A percentile compares a stretch with the other conserved stretches of the same genome.
Conservation (phyloP, 2,113 vertebrate species). For the Pycnonotus jocosus region DNA sequence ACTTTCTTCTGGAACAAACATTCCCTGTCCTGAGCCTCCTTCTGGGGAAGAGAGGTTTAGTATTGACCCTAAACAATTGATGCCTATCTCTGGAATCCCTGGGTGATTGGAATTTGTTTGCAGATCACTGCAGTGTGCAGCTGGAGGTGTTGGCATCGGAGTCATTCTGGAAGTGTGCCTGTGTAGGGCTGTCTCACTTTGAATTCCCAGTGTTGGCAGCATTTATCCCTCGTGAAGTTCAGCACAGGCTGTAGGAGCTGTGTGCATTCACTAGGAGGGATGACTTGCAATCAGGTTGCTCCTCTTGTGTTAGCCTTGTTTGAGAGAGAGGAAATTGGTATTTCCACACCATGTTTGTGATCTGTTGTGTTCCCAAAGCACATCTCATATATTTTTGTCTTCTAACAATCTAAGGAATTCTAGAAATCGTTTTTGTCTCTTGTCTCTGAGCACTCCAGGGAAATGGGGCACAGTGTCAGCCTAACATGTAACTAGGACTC, state of each 20-base stretch:
- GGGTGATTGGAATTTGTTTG: neutral
- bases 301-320: neutral
- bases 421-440: neutral
- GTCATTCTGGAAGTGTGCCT: neutral
- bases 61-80: neutral
- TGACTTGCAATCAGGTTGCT: neutral
- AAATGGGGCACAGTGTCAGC: neutral
- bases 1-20: neutral
- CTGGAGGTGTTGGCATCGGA: neutral
- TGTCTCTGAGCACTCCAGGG: neutral
- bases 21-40: neutral
- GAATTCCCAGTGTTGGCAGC: neutral
- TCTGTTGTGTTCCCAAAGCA: rapidly evolving
- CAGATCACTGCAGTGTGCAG: rapidly evolving
- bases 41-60: neutral
- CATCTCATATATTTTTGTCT: neutral
- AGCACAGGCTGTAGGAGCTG: neutral
- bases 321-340: neutral
- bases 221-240: neutral
- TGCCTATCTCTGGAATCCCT: neutral
- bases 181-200: neutral
- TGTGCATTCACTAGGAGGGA: rapidly evolving
- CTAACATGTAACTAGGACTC: neutral
- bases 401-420: neutral
- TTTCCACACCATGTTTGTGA: rapidly evolving